Evolutionary conservation across 2,113 vertebrate species (phyloP), one percentile per base, ranked within the genome.

Genomic region (Atherinomorus stipes): DNA sequence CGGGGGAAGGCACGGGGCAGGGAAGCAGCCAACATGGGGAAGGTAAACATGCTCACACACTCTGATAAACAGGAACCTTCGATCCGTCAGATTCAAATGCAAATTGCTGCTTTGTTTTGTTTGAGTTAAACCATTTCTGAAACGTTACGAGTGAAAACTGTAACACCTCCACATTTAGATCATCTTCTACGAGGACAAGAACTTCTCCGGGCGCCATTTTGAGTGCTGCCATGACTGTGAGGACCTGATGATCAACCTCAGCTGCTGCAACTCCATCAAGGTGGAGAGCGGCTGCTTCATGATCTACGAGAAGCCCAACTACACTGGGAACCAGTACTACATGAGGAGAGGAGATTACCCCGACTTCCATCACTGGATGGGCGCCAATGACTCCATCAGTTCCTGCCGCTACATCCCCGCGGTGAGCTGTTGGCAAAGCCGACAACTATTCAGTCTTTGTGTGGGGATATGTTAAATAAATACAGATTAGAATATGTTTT

Each of bases 201-300:
- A 91, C 71, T 93, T 92, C 74, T 63, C 59, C n/a, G 91, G 92
- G 13, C 12, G 7, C 4, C 72, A 59, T 19, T 74, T 88, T 71
- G 90, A 92, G 59, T 92, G 88, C 76, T 60, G 22, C 64, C 19
- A 1, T 10, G 89, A 93, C 61, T 91, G 83, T 57, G 47, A 59
- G 0, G 89, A 93, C 76, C 54, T 93, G 80, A 61, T 65, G 38
- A 64, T 72, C 52, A 44, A 54, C 31, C 75, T 93, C 12, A 78
- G 40, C 37, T 15, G 38, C 60, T 93, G 93, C 57, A 88, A 61
- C 75, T 93, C 93, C 40, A 89, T 93, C 68, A 69, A 31, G 65
- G 90, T 93, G 81, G 85, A 91, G 66, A 88, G 73, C 8, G 89
- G 92, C 62, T 85, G 87, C 76, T 93, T 92, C 81, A 90, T 93